Base-by-base conservation (phyloP, 2,113 vertebrate genomes). In the Turnix velox region DNA sequence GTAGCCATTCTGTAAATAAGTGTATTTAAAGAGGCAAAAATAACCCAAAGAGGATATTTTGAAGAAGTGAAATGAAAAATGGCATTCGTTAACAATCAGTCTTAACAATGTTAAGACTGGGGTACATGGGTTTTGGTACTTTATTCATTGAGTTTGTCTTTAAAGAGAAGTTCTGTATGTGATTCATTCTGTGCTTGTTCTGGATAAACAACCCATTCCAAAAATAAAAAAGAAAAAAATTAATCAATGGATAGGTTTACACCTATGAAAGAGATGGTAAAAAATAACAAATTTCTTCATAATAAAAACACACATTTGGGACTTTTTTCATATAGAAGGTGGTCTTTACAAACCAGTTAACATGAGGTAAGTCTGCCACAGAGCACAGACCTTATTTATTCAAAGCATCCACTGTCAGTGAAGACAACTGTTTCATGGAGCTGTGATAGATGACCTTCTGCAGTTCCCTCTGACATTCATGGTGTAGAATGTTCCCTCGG, bases 401-500 rank as follows among this genome's bases (percentile, higher is more conserved):
- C 49, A 73, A 66, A 90, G 46, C 37, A 75, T 54, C 18, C 40
- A 45, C 40, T 52, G 49, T 65, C 66, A 54, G 8, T 66, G 74
- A 61, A 46, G 71, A 79, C 82, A 69, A 62, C 58, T 69, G 75
- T 28, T 49, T 85, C 39, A 54, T 12, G 76, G 54, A 57, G n/a
- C 63, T 55, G 71, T 88, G 71, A 73, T 65, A n/a, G 5, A 80
- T 77, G 75, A 93, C 62, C 90, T 87, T 94, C 77, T 94, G 71
- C 75, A 59, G 25, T 88, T 96, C 83, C 79, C 30, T 91, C 42
- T 85, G 87, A 62, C 74, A 69, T 90, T 94, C 39, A 12, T 33
- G 23, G 49, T 37, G 49, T 39, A 54, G 57, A 84, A 87, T 31
- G 54, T 62, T 87, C 59, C 39, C 72, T 66, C 30, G 20, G 72